These are phyloP conservation scores for Equus przewalskii DNA, from an alignment of 2,113 vertebrate species.

Conservation along the genomic window DNA sequence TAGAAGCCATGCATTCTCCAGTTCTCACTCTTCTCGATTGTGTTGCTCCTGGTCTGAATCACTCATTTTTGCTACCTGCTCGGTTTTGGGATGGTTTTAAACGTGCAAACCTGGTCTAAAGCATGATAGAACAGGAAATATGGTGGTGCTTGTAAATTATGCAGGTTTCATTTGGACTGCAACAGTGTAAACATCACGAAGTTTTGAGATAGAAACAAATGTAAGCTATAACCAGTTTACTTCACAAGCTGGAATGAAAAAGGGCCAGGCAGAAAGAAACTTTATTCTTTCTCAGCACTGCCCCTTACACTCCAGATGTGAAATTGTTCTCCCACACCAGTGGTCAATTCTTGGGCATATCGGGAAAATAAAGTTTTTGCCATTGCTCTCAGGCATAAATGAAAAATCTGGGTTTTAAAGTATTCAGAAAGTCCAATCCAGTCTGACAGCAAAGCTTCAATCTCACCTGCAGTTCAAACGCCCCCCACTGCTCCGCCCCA, in stretches of 20 bases:
- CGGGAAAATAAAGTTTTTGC: neutral
- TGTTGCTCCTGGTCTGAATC: neutral
- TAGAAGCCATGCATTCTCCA: too few relatives aligned
- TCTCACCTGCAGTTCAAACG: neutral
- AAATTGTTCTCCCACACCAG: neutral
- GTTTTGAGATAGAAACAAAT: conserved; percentile 60
- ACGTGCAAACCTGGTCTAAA: conserved; percentile 5
- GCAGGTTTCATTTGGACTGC: conserved; percentile 51
- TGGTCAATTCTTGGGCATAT: neutral
- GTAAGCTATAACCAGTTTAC: neutral
- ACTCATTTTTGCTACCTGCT: conserved; percentile 22
- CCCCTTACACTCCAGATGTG: neutral
- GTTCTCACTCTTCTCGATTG: neutral
- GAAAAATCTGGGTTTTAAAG: neutral
- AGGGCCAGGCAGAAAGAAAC: neutral
- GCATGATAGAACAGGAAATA: conserved; percentile 42
- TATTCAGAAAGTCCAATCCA: neutral
- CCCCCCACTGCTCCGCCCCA: accelerated
- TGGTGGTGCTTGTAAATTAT: neutral
- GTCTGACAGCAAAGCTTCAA: neutral
- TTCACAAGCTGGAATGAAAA: neutral
- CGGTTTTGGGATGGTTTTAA: conserved; percentile 38
- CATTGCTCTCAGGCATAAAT: neutral
- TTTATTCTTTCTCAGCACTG: neutral
- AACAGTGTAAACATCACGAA: conserved; percentile 19